Evolutionary conservation across 2,797 vertebrate species (phyloP).

Genomic region (Gymnothorax javanicus): DNA sequence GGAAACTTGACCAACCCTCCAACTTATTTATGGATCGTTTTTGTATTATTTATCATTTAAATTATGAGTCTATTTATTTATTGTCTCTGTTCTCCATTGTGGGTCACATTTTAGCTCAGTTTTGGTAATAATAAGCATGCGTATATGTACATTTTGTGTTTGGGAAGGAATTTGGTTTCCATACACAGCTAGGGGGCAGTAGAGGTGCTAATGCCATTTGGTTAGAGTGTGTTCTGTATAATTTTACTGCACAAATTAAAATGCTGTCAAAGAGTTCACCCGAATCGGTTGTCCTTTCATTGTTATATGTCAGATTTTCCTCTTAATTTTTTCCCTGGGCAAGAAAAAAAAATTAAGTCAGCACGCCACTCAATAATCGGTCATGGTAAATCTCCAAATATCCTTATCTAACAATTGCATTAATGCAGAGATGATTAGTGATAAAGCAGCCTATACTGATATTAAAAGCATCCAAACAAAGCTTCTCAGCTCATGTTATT

Average conservation of each 20-base stretch:
- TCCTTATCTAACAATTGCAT: background rate
- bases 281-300: background rate
- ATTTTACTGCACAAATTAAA: constrained; percentile 75
- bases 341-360: background rate
- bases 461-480: background rate
- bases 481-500: background rate
- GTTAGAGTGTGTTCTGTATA: constrained; percentile 60
- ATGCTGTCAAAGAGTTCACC: constrained; percentile 64
- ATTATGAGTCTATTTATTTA: constrained; percentile 59
- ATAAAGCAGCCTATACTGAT: background rate
- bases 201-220: constrained; percentile 44
- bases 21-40: constrained; percentile 48
- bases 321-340: background rate
- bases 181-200: constrained; percentile 55
- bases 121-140: background rate
- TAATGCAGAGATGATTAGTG: too few species aligned
- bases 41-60: constrained; percentile 59
- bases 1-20: background rate
- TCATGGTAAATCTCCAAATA: background rate
- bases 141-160: background rate
- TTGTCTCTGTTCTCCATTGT: constrained; percentile 45
- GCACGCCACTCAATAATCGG: background rate
- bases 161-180: constrained; percentile 52
- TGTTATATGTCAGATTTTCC: background rate
- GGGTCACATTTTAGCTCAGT: constrained; percentile 32